Percentiles rank a stretch among this genome's conserved stretches.
Conservation (phyloP, 2,113 vertebrate genomes). For the Gadus chalcogrammus region DNA sequence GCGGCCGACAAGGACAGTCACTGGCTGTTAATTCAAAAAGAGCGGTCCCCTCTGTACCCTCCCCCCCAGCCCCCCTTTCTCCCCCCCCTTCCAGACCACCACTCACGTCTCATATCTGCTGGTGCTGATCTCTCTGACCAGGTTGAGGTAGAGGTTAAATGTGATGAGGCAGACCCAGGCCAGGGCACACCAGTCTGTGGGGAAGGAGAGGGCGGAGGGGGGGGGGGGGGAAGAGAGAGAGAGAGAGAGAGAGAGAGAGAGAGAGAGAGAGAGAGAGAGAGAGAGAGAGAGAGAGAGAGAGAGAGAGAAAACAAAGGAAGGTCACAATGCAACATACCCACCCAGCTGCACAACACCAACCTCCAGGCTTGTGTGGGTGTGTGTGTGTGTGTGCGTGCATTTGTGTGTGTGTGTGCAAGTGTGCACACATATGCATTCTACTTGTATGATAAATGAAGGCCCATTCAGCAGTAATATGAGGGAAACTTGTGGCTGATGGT, state of each 20-base stretch:
- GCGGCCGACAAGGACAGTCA: no score
- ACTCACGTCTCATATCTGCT: slow-evolving; percentile 74
- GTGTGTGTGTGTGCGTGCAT: slow-evolving; percentile 7
- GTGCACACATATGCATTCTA: slow-evolving; percentile 11
- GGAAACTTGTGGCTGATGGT: slow-evolving; percentile 70
- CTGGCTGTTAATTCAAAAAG: no score
- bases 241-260: no score
- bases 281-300: slow-evolving; percentile 4
- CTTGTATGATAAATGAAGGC: slow-evolving; percentile 67
- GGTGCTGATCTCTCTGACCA: slow-evolving; percentile 76
- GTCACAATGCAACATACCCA: slow-evolving; percentile 48
- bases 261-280: no score
- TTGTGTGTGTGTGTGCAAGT: not conserved
- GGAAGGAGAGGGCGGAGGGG: not conserved
- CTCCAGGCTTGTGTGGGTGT: slow-evolving; percentile 1
- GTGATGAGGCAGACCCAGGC: slow-evolving; percentile 83
- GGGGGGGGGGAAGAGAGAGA: not conserved
- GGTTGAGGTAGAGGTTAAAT: slow-evolving; percentile 78
- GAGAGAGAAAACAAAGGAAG: slow-evolving; percentile 42
- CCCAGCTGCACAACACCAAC: slow-evolving; percentile 13
- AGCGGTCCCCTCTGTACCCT: no score
- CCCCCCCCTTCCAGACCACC: not conserved
- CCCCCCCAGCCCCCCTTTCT: no score
- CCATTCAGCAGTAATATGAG: slow-evolving; percentile 68
- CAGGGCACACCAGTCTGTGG: slow-evolving; percentile 78